Base-by-base conservation (phyloP, 1,140 invertebrate genomes). In the Saccostrea cuccullata region DNA sequence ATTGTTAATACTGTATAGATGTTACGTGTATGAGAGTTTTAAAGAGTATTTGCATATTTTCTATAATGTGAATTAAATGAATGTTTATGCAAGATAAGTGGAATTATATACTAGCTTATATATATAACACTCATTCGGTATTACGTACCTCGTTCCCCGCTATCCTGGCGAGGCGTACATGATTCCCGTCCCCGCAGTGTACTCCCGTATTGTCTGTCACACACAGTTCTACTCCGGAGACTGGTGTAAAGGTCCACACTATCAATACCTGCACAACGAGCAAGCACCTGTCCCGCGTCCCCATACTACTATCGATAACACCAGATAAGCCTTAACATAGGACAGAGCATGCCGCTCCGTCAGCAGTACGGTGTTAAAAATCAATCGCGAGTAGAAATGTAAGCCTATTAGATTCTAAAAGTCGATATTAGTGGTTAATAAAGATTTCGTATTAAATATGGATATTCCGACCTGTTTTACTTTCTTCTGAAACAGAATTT, bases 361-460 rank as follows among this genome's bases (percentile, higher is more conserved):
- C 9, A 47, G 47, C n/a, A 20, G 58, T 20, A 26, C 12, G 26
- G 23, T 36, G 26, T 30, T 36, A 30, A 77, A 77, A 77, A 77
- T 77, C 70, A 77, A 77, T 77, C 30, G 11, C 26, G 13, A 23
- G 15, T 26, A 30, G 15, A 47, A 47, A 6, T 47, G 47, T 77
- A 77, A 77, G 70, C 70, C 70, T n/a, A 73, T 73, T 60, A 23
- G 70, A 73, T 73, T 77, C 26, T 30, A 77, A 36, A 77, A 77
- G 70, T 77, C 70, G 70, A 36, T 77, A 30, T n/a, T 64, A 5
- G n/a, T 64, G 58, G 17, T n/a, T 64, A 5, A 64, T 47, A 9
- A 64, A 64, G 58, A 64, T 20, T 64, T 1, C 5, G 17, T n/a
- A 64, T 20, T 20, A 64, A n/a, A n/a, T 64, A 64, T 47, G 1